Conservation (phyloP, 2,888 invertebrate species). For the Oxyscelio sp. region DNA sequence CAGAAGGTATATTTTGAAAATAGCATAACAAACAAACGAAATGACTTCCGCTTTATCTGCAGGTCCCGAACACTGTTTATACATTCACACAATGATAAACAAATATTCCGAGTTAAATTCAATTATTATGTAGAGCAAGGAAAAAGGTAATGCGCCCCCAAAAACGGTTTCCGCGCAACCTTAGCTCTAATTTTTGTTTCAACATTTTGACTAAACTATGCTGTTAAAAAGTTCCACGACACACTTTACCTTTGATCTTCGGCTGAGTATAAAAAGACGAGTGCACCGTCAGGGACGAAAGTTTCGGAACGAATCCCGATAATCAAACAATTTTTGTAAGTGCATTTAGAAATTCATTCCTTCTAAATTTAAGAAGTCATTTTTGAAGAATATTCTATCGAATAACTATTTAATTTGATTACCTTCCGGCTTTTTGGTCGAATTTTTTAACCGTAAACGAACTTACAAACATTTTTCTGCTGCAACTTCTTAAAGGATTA, state of each 20-base stretch:
- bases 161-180: too few species aligned
- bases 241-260: conserved; percentile 58
- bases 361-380: conserved; percentile 58
- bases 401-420: conserved; percentile 58
- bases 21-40: too few species aligned
- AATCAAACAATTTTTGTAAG: conserved; percentile 70
- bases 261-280: conserved; percentile 40
- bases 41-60: too few species aligned
- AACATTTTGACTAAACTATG: conserved; percentile 46
- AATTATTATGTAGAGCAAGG: background rate
- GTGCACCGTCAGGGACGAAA: conserved; percentile 17
- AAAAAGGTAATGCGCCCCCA: background rate
- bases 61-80: too few species aligned
- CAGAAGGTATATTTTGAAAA: too few species aligned
- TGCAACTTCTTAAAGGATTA: conserved; percentile 22
- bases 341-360: conserved; percentile 70
- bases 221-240: conserved; percentile 61
- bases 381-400: conserved; percentile 47
- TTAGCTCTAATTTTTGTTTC: conserved; percentile 24
- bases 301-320: conserved; percentile 60
- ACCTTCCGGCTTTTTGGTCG: background rate
- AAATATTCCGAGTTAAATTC: too few species aligned
- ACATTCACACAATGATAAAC: too few species aligned
- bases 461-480: conserved; percentile 35
- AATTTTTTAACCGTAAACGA: conserved; percentile 27